Evolutionary conservation across 1,140 invertebrate species (phyloP).

Genomic region (Brachystomella parvula): DNA sequence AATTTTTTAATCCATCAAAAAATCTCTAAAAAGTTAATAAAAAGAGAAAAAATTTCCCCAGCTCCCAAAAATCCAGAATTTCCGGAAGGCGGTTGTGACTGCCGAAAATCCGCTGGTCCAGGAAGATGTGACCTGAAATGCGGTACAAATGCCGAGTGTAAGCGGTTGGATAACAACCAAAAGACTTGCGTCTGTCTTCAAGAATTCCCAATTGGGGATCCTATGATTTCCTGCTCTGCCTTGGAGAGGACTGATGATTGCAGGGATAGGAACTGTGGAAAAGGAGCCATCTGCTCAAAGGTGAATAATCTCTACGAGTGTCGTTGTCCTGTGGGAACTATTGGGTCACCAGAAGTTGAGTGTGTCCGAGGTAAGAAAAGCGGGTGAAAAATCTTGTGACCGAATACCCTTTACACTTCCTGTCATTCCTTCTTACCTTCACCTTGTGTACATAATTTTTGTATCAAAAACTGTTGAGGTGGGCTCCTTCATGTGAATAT

Average conservation of each 20-base stretch:
- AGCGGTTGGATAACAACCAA: constrained; percentile 44
- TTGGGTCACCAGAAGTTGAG: constrained; percentile 63
- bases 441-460: too few relatives aligned
- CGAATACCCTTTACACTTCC: background rate
- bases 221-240: constrained; percentile 46
- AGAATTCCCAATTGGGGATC: constrained; percentile 43
- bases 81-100: background rate
- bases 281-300: constrained; percentile 52
- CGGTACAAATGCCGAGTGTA: constrained; percentile 38
- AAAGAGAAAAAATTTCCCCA: background rate
- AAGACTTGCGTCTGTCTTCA: background rate
- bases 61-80: background rate
- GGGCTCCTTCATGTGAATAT: too few relatives aligned
- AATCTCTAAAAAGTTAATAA: constrained; percentile 10
- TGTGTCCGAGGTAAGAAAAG: constrained; percentile 53
- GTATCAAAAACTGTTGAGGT: too few relatives aligned
- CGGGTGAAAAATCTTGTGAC: background rate
- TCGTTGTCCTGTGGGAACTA: constrained; percentile 63
- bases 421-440: background rate
- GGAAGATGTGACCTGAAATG: constrained; percentile 32
- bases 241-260: constrained; percentile 30
- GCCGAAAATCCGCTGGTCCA: background rate
- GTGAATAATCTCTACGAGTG: constrained; percentile 52
- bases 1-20: constrained; percentile 40
- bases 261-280: constrained; percentile 46